Base-by-base conservation (phyloP, 2,113 vertebrate species). In the Lynx canadensis region DNA sequence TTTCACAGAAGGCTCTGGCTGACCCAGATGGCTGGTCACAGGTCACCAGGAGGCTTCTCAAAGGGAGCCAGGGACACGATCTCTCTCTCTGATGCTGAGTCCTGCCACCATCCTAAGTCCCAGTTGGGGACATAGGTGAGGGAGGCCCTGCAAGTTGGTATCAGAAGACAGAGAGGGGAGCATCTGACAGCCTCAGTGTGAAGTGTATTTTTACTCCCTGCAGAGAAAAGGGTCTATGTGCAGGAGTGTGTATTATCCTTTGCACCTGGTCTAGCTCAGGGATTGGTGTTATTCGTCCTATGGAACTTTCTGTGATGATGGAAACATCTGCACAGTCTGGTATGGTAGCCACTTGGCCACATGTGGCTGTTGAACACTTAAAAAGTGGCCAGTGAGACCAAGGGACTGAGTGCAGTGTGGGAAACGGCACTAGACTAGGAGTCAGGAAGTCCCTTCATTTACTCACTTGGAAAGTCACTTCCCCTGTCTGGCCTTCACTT, bases 401-500 rank as follows among this genome's bases (percentile, higher is more conserved):
- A 95, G 57, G 69, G 41, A 48, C 84, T 36, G 68, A 89, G 25
- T n/a, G 31, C 19, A 48, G 38, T 63, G 33, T 88, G 31, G 41
- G 86, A 63, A 78, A 45, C 69, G 88, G 81, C 82, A 36, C 84
- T 91, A 76, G 31, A n/a, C n/a, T n/a, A 79, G 68, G 80, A 94
- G 85, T 84, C 92, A 76, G 95, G 89, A 95, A 76, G 91, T 80
- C 7, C 80, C 93, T 55, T 7, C 23, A 19, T 80, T 89, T 90
- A 88, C 81, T 95, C 95, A 86, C n/a, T 71, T 55, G 87, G 78
- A 74, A 82, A 96, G 79, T 60, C 89, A 97, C 90, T 95, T 96
- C 93, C 84, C n/a, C 50, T 55, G 52, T 79, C 83, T 89, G 76
- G 29, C 38, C 82, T 65, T 95, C 19, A 76, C 94, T 94, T 95